These are phyloP conservation scores for Phlogophora meticulosa DNA, from an alignment of 2,888 invertebrate species.

Conservation along the genomic window DNA sequence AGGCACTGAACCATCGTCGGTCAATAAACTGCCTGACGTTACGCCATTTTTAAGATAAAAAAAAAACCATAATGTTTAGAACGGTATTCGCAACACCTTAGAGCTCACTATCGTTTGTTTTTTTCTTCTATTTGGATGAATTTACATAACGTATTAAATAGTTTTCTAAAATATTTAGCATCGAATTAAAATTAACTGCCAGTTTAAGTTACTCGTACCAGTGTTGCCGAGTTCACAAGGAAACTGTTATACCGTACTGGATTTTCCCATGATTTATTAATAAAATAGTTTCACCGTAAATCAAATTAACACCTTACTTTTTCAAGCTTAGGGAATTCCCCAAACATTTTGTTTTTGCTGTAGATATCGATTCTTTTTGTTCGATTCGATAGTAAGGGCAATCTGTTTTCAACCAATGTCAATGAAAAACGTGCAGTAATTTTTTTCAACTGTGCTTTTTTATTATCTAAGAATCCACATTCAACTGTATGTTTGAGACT, in stretches of 20 bases:
- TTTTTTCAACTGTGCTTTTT: background rate
- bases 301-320: background rate
- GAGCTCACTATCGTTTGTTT: slow-evolving; percentile 46
- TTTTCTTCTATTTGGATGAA: slow-evolving; percentile 19
- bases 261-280: slow-evolving; percentile 21
- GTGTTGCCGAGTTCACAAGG: slow-evolving; percentile 12
- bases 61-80: slow-evolving; percentile 44
- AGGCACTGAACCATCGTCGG: slow-evolving; percentile 58
- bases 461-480: background rate
- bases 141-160: slow-evolving; percentile 35
- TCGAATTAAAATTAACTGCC: slow-evolving; percentile 26
- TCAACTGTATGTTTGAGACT: background rate
- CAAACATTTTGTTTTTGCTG: background rate
- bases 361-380: background rate
- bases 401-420: background rate
- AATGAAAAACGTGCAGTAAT: too few relatives aligned
- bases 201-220: slow-evolving; percentile 7
- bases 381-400: too few relatives aligned
- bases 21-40: slow-evolving; percentile 58
- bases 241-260: slow-evolving; percentile 3
- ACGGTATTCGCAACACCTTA: slow-evolving; percentile 58
- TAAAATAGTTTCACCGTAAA: background rate
- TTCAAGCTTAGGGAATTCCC: background rate
- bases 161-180: slow-evolving; percentile 16
- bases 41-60: slow-evolving; percentile 55